These are phyloP conservation scores for Labrus mixtus DNA, from an alignment of 2,113 vertebrate species.

Conservation along the genomic window DNA sequence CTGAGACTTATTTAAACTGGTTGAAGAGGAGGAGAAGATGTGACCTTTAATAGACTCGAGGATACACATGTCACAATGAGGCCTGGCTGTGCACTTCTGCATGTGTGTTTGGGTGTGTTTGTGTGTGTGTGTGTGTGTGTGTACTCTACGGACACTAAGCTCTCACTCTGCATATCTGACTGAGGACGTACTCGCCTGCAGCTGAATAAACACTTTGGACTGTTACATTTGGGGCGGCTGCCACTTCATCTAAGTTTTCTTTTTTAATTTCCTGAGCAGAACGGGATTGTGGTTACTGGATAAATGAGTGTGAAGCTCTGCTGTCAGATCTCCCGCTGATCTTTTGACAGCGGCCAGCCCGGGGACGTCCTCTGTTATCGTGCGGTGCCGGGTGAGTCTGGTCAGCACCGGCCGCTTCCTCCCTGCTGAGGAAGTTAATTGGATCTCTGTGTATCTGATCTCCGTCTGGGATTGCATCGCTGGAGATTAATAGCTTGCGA, in stretches of 20 bases:
- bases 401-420: slow-evolving; percentile 34
- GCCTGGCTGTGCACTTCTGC: too few species aligned
- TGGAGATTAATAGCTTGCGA: slow-evolving; percentile 62
- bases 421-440: slow-evolving; percentile 67
- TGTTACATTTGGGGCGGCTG: slow-evolving; percentile 35
- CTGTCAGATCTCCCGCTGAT: slow-evolving; percentile 41
- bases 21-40: too few species aligned
- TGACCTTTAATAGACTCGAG: too few species aligned
- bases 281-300: slow-evolving; percentile 28
- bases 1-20: too few species aligned
- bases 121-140: slow-evolving; percentile 15
- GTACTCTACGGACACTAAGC: slow-evolving; percentile 39
- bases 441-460: slow-evolving; percentile 66
- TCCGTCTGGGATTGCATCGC: slow-evolving; percentile 42
- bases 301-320: slow-evolving; percentile 45
- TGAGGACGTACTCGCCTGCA: slow-evolving; percentile 50
- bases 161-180: slow-evolving; percentile 34
- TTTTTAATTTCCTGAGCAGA: slow-evolving; percentile 27
- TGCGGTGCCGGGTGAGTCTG: slow-evolving; percentile 14
- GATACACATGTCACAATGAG: too few species aligned
- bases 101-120: too few species aligned
- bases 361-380: slow-evolving; percentile 37
- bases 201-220: slow-evolving; percentile 70
- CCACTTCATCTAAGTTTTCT: slow-evolving; percentile 15
- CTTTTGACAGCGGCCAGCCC: slow-evolving; percentile 32